Evolutionary conservation across 2,113 vertebrate species (phyloP), one percentile per base, ranked within the genome.

Genomic region (Seriola rivoliana): DNA sequence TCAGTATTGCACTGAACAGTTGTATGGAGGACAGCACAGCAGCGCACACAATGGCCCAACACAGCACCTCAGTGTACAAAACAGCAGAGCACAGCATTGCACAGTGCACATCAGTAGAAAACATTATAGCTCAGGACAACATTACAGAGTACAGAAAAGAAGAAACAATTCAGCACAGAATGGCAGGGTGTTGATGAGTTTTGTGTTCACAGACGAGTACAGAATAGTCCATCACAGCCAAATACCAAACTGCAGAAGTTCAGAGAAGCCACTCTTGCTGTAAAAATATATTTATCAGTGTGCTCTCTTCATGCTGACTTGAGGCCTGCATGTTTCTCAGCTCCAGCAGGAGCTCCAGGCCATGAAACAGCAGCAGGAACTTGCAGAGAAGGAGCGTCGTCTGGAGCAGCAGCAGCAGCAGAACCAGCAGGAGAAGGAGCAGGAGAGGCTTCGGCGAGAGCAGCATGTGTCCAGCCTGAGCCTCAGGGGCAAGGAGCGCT

Each of bases 261-360:
- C 64, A 71, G n/a, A 59, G 12, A 85, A 89, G 77, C 59, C 55
- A 52, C 12, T 65, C 52, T 17, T 2, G 13, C 78, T 78, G 80
- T 29, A 59, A 80, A 75, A 74, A 59, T 32, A 50, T 36, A 59
- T 90, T 69, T 64, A 62, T 89, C 68, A 68, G 68, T 65, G 55
- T 71, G 40, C 34, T 77, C 12, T 19, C 23, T 66, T 60, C 67
- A 58, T 68, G 82, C 86, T 93, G 71, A 81, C 75, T 54, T 40
- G 42, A 76, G 55, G 60, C 29, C 38, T 29, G 60, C 23, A 1
- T 81, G 60, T 78, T 90, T 93, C 91, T 92, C 96, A 99, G 98
- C 96, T 99, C 90, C 98, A 99, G 96, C 98, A 99, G 95, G 98
- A 99, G 96, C 96, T 99, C 82, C 96, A 99, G 94, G 96, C 96